Base-by-base conservation (phyloP, 53 echinoderm and acorn worm genomes). In the Zoroaster sp. region DNA sequence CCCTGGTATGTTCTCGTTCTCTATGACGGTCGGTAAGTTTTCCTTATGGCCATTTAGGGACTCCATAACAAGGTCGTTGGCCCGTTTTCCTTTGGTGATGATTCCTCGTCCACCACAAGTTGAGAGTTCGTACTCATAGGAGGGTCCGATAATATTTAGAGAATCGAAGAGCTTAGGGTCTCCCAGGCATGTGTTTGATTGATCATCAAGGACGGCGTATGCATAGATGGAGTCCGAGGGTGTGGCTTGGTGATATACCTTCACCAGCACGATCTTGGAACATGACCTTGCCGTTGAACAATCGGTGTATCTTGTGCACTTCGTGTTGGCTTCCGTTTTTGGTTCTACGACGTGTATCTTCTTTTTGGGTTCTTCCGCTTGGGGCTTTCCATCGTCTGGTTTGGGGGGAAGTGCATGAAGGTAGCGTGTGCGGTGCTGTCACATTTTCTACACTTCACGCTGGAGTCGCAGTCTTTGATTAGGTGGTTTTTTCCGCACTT, bases 1-100 rank as follows among this genome's bases (percentile, higher is more conserved):
- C 0, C 82, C 70, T 13, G 88, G 87, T 1, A 93, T 90, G 59
- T 90, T 33, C 28, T 71, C 42, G 30, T 87, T 87, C 39, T 90
- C 90, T 23, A 90, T 80, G 15, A 90, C 75, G 0, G 88, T 93
- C 18, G 93, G 93, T 38, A 93, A 55, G 37, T 74, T 28, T 69
- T 87, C 91, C 37, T 87, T 80, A 54, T 87, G 70, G 1, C 91
- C 91, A 37, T 28, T 14, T 63, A 78, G 5, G 37, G 91, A 87
- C 28, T 91, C 72, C 43, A 91, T 38, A 8, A 87, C 54, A 14
- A 91, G 41, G 5, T 79, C 91, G 1, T 36, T n/a, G 2, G 76
- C 86, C 18, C 77, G 40, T 53, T 72, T 91, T n/a, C 91, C 79
- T 70, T 40, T 44, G 18, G 91, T 70, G 45, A 54, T 1, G 21